These are phyloP conservation scores for Folsomia candida DNA, from an alignment of 2,888 invertebrate genomes.

Conservation along the genomic window DNA sequence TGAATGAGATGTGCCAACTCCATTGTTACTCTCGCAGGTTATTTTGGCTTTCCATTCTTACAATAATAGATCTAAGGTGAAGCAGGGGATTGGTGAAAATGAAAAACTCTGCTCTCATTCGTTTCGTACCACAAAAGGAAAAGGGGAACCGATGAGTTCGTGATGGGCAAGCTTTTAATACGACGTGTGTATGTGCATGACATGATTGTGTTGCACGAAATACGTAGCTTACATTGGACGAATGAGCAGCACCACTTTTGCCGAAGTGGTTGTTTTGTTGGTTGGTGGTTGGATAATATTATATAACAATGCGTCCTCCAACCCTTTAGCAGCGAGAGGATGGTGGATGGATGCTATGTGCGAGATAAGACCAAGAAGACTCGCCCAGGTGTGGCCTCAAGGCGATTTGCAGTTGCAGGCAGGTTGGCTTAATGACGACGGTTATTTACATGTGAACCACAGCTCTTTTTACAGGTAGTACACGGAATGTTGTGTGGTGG, in stretches of 20 bases:
- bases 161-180: neutral
- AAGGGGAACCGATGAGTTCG: neutral
- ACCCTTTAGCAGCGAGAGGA: neutral
- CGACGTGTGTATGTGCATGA: neutral
- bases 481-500: neutral
- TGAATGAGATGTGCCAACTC: no score
- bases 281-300: neutral
- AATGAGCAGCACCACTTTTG: neutral
- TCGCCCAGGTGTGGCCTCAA: constrained; percentile 14
- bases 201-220: no score
- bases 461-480: neutral
- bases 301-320: neutral
- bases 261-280: neutral
- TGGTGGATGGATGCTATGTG: neutral
- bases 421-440: neutral
- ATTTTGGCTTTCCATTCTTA: no score
- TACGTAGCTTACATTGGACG: neutral
- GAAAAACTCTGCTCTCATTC: neutral
- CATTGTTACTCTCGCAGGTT: no score
- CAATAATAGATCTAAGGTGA: no score
- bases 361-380: neutral
- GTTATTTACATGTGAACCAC: neutral
- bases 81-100: neutral
- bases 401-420: constrained; percentile 1
- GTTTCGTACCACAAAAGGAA: neutral